Base-by-base conservation (phyloP, 2,797 vertebrate species). In the Tadarida brasiliensis region DNA sequence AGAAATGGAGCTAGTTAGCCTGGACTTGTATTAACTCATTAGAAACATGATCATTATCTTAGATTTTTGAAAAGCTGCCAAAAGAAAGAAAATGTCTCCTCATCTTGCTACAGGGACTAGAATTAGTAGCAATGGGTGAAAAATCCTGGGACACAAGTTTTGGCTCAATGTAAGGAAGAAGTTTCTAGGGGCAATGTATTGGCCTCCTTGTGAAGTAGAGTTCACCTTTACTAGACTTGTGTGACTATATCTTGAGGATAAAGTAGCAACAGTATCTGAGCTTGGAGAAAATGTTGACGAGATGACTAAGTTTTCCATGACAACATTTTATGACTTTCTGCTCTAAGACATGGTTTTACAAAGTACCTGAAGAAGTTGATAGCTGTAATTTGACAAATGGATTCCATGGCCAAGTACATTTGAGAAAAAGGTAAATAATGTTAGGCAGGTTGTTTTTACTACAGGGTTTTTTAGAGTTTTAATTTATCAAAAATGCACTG, bases 321-420 rank as follows among this genome's bases (percentile, higher is more conserved):
- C 54, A 67, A 16, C 33, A 10, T 30, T 54, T 61, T 92, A 28
- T 33, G 74, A 56, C 35, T 78, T 95, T 87, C 54, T 94, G 47
- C 20, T 95, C 11, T 78, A 63, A 35, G 61, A 56, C 15, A 35
- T 14, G 1, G 33, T 68, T 96, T 87, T 80, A 70, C 5, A 82
- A 85, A 93, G 51, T 49, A 74, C 15, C 4, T 22, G 47, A 59
- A 17, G 15, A 61, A 17, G 6, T 16, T 78, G 16, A 33, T n/a
- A 61, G n/a, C 22, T 89, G 3, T 74, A 54, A 86, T 93, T 47
- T 84, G 51, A 71, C 47, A 94, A 90, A 84, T 49, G 30, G 22
- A 67, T 90, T 76, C 39, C 49, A 81, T n/a, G 47, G 88, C 5
- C 85, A 93, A 89, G 20, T 56, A 80, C 80, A 87, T 87, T 77